Conservation (phyloP, 2,113 vertebrate species). For the Chaetops frenatus region DNA sequence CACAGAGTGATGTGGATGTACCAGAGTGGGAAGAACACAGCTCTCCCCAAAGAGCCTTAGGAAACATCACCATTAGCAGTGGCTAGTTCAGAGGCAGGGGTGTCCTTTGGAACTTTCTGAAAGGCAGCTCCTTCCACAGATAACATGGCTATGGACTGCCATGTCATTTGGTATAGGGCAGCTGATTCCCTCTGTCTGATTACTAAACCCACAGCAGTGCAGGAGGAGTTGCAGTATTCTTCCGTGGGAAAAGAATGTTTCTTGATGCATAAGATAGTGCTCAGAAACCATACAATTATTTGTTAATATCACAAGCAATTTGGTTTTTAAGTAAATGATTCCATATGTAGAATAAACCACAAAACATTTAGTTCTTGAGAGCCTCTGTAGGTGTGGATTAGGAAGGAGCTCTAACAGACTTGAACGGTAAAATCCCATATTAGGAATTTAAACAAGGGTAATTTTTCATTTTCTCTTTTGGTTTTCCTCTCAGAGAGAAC, state of each 20-base stretch:
- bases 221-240: neutral
- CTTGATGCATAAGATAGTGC: neutral
- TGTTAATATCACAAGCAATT: neutral
- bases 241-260: neutral
- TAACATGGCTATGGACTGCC: neutral
- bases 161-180: neutral
- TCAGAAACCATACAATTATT: neutral
- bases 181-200: neutral
- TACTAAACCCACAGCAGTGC: neutral
- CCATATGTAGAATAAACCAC: neutral
- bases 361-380: neutral
- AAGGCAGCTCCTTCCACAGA: neutral
- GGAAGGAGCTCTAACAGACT: neutral
- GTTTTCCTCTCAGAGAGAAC: neutral
- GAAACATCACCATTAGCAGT: neutral
- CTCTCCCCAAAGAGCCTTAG: neutral
- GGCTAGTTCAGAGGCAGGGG: neutral
- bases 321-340: neutral
- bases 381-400: neutral
- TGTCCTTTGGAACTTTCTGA: neutral
- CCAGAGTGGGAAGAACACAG: rapidly evolving
- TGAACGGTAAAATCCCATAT: neutral
- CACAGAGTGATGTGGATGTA: neutral
- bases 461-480: neutral
- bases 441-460: neutral